Conservation (phyloP, 2,113 vertebrate species). For the Alaudala cheleensis region DNA sequence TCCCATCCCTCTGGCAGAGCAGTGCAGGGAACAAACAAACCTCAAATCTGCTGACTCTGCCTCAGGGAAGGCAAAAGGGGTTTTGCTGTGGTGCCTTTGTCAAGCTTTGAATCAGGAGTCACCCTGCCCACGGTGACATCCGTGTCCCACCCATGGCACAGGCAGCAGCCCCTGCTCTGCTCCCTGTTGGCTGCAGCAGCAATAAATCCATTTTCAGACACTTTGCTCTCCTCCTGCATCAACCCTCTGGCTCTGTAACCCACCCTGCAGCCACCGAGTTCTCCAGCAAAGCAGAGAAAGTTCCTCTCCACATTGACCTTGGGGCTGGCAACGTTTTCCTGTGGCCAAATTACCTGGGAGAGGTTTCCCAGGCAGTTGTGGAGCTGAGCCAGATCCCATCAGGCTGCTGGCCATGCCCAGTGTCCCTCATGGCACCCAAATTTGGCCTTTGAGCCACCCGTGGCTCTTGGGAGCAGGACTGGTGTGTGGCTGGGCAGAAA, state of each 20-base stretch:
- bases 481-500: neutral
- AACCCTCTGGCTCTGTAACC: neutral
- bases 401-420: neutral
- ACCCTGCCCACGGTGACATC: accelerated
- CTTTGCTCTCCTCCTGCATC: neutral
- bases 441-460: accelerated
- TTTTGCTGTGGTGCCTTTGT: accelerated
- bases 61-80: neutral
- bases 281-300: neutral
- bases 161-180: neutral
- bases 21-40: neutral
- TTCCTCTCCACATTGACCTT: neutral
- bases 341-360: neutral
- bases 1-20: neutral
- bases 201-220: neutral
- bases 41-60: neutral
- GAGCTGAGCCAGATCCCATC: neutral
- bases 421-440: neutral
- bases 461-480: neutral
- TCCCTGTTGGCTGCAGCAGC: neutral
- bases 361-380: neutral
- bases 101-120: accelerated
- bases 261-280: accelerated
- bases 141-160: accelerated
- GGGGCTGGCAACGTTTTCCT: too few species aligned